Evolutionary conservation across 1,140 invertebrate genomes (phyloP), one percentile per base, ranked within the genome.

Genomic region (Sweltsa coloradensis): DNA sequence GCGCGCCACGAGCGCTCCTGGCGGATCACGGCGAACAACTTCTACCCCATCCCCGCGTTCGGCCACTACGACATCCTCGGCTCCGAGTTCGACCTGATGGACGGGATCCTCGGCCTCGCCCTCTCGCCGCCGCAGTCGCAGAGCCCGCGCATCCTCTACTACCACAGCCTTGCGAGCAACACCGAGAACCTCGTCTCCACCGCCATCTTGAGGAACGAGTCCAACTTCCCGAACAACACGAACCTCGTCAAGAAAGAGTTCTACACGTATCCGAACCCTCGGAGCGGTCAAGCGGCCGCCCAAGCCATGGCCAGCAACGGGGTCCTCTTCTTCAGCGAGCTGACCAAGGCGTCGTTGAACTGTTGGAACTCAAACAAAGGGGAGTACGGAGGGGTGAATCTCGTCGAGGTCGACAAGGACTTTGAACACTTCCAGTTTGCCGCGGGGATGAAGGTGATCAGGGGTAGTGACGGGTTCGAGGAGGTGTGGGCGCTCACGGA

Each of bases 81-180:
- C 16, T 27, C 3, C n/a, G 11, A 21, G 5, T 50, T 50, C 23
- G 36, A 44, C 18, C 16, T 50, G 14, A 44, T 45, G 42, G 48
- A 50, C 19, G 48, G 48, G 0, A 24, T 50, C 2, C 26, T 50
- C 6, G 48, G 48, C 0, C 31, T 50, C 5, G 41, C 34, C 5
- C 52, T 88, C 6, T 71, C 78, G 13, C 46, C 37, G 13, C 9
- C 22, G 7, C 18, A 37, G 24, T 22, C 5, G 63, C 63, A 45
- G 57, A 67, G 51, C 3, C 79, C 82, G 19, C 72, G 78, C 13
- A 73, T 65, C 42, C 65, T 89, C 0, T 87, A 76, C 59, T 89
- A 84, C 66, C 84, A 87, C 59, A 71, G 81, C 0, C 62, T 89
- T 49, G 80, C 83, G 1, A 79, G 81, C 40, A 69, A 66, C 2